phyloP scores from a whole-genome alignment of 2,797 vertebrate species.

The Sebastes steindachneri region DNA sequence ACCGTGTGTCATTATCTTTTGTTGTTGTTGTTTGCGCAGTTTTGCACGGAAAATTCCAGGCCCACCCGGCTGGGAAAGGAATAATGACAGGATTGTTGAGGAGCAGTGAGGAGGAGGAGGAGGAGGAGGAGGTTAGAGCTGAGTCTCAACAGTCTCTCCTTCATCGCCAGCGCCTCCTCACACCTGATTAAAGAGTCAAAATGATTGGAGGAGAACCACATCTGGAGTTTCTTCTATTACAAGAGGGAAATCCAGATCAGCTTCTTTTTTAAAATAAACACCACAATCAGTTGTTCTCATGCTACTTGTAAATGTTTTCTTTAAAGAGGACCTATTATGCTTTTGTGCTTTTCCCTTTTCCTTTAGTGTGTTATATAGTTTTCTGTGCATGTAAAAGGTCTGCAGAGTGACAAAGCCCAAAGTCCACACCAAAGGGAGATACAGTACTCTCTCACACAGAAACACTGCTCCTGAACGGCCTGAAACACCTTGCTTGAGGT shows the following conservation, averaged over 20 bases:
- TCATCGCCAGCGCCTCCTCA: constrained; percentile 23
- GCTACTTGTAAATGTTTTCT: background rate
- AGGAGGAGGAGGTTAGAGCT: constrained; percentile 46
- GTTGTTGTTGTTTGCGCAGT: constrained; percentile 66
- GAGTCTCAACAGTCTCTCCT: constrained; percentile 41
- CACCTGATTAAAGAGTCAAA: constrained; percentile 7
- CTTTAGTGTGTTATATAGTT: too few species aligned
- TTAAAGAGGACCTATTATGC: background rate
- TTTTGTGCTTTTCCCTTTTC: too few species aligned
- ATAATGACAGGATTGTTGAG: constrained; percentile 78
- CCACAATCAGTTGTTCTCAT: background rate
- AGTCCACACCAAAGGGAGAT: too few species aligned
- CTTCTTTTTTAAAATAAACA: background rate
- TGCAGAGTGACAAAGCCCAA: too few species aligned
- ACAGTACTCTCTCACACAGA: too few species aligned
- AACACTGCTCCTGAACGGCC: too few species aligned
- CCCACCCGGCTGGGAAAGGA: constrained; percentile 66
- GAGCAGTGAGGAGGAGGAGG: constrained; percentile 44
- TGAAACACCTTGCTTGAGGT: too few species aligned
- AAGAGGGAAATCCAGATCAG: background rate
- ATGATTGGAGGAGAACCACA: background rate
- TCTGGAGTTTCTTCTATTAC: background rate
- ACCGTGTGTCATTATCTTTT: constrained; percentile 67
- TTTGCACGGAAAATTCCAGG: constrained; percentile 71
- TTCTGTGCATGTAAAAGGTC: too few species aligned